Conservation (phyloP, 2,797 vertebrate species). For the Galagoides demidoff region DNA sequence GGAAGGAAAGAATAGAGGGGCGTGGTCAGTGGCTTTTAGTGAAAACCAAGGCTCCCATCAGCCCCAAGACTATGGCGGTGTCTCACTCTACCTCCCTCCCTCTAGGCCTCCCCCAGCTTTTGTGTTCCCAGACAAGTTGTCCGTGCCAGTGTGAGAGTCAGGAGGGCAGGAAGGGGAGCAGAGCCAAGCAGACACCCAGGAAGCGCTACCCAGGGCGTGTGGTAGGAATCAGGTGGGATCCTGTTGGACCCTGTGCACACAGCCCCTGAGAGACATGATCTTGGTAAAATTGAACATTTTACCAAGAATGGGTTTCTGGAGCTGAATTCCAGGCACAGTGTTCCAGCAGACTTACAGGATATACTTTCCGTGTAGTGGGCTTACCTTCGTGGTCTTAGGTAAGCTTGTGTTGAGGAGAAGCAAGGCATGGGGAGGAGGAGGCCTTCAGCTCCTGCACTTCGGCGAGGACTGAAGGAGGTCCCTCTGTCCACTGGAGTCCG, state of each 20-base stretch:
- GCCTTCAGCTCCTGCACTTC: not conserved
- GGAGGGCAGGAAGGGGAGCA: not conserved
- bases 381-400: not conserved
- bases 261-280: not conserved
- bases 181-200: not conserved
- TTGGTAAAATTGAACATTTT: not conserved
- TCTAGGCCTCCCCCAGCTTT: not conserved
- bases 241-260: not conserved
- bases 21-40: rapidly evolving
- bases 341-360: not conserved
- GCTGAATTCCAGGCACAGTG: not conserved
- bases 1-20: not conserved
- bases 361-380: not conserved
- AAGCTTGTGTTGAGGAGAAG: not conserved
- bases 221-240: not conserved
- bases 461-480: not conserved
- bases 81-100: not conserved
- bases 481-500: not conserved
- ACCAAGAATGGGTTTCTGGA: not conserved
- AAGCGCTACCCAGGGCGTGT: not conserved
- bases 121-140: not conserved
- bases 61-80: not conserved
- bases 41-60: not conserved
- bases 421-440: not conserved
- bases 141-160: not conserved